Percentiles rank a stretch among this genome's conserved stretches.
Conservation (phyloP, 2,888 invertebrate genomes). For the Athetis lepigone region DNA sequence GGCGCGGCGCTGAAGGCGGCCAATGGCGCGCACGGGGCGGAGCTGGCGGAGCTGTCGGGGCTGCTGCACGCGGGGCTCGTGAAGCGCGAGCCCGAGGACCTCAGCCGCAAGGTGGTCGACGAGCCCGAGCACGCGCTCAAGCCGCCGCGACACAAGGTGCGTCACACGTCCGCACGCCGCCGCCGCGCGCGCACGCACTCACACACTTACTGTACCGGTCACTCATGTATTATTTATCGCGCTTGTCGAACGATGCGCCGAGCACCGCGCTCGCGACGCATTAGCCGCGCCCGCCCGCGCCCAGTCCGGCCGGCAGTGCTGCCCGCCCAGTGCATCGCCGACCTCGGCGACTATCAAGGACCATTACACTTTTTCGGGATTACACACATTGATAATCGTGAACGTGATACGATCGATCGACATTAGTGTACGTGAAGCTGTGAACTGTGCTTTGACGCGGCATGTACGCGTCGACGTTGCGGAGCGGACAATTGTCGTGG, state of each 20-base stretch:
- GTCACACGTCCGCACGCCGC: constrained; percentile 90
- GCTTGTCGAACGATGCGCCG: constrained; percentile 91
- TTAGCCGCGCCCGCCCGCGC: constrained; percentile 91
- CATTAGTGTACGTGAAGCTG: constrained; percentile 87
- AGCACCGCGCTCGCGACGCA: constrained; percentile 90
- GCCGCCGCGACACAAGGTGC: constrained; percentile 92
- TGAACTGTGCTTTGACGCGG: constrained; percentile 88
- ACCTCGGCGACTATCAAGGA: constrained; percentile 87
- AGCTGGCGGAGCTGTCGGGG: constrained; percentile 91
- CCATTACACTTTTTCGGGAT: constrained; percentile 71
- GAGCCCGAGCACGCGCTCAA: constrained; percentile 91
- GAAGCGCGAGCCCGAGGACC: constrained; percentile 95
- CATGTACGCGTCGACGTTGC: constrained; percentile 91
- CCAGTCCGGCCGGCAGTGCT: constrained; percentile 90
- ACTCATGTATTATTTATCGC: constrained; percentile 90
- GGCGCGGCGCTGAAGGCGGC: constrained; percentile 91
- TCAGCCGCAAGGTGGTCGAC: constrained; percentile 93
- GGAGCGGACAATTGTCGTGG: constrained; percentile 90
- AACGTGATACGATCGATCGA: constrained; percentile 79
- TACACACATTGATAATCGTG: constrained; percentile 76
- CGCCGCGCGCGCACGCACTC: constrained; percentile 90
- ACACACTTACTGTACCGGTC: constrained; percentile 88
- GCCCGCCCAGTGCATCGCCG: constrained; percentile 90
- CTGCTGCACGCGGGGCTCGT: constrained; percentile 93
- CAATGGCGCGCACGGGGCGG: constrained; percentile 93